Conservation (phyloP, 64 coral and sea anemone genomes). For the Montipora efflorescens region DNA sequence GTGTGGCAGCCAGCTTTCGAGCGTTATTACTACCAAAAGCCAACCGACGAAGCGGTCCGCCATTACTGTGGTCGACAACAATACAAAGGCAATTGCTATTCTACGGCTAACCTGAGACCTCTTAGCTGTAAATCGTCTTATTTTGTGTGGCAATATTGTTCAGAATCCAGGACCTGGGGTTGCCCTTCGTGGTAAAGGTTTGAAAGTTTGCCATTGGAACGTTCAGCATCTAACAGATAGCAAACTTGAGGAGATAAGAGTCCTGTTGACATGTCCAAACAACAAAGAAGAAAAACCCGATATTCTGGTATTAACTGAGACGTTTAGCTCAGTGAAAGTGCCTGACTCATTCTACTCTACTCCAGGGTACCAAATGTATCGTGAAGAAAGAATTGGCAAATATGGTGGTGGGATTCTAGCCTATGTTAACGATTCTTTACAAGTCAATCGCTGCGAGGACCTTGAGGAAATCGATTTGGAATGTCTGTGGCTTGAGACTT, state of each 20-base stretch:
- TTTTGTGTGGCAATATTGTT: constrained; percentile 67
- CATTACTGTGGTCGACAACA: too few species aligned
- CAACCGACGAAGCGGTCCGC: too few species aligned
- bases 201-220: constrained; percentile 19
- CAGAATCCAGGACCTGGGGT: constrained; percentile 41
- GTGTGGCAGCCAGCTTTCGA: too few species aligned
- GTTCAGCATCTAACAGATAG: background rate
- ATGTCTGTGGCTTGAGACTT: too few species aligned
- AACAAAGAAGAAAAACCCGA: background rate
- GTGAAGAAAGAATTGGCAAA: constrained; percentile 42
- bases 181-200: background rate
- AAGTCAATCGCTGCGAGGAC: too few species aligned
- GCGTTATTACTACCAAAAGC: too few species aligned
- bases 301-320: background rate
- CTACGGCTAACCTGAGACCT: too few species aligned
- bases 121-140: background rate
- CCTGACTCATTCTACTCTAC: constrained; percentile 45
- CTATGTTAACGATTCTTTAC: too few species aligned
- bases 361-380: constrained; percentile 60
- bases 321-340: background rate
- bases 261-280: background rate
- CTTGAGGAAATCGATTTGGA: too few species aligned
- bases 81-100: too few species aligned
- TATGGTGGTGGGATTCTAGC: constrained; percentile 54
- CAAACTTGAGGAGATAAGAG: background rate